A percentile compares a stretch with the other conserved stretches of the same genome.
Conservation (phyloP, 2,888 invertebrate species). For the Luffia ferchaultella region DNA sequence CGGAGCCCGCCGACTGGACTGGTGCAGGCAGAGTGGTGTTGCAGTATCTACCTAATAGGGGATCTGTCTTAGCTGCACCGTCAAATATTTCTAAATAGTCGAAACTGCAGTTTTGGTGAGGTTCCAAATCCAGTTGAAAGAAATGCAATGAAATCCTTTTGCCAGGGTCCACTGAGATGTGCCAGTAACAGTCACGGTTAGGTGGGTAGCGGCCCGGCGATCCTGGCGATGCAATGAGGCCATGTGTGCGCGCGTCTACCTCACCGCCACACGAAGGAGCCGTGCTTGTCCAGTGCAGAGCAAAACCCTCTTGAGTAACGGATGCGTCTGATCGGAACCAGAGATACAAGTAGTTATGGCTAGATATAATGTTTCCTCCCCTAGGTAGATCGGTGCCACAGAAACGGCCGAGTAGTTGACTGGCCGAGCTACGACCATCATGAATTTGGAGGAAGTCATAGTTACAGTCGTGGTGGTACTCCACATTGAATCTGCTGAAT, state of each 20-base stretch:
- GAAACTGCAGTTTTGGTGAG: conserved; percentile 74
- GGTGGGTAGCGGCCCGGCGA: conserved; percentile 88
- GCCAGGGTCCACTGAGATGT: conserved; percentile 68
- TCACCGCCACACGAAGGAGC: conserved; percentile 78
- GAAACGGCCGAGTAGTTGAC: conserved; percentile 78
- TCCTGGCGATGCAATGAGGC: conserved; percentile 85
- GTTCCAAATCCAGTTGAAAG: conserved; percentile 78
- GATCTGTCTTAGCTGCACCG: conserved; percentile 49
- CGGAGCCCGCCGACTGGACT: conserved; percentile 71
- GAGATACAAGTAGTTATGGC: conserved; percentile 79
- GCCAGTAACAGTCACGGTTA: conserved; percentile 87
- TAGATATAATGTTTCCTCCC: conserved; percentile 77
- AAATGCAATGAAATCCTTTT: conserved; percentile 86
- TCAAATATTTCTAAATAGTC: conserved; percentile 79
- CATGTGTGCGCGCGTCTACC: conserved; percentile 68
- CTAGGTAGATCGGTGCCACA: conserved; percentile 78
- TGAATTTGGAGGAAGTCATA: conserved; percentile 83
- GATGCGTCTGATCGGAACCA: conserved; percentile 82
- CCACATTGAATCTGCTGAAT: conserved; percentile 80
- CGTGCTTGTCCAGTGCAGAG: conserved; percentile 79
- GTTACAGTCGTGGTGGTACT: conserved; percentile 69
- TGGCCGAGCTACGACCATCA: conserved; percentile 80
- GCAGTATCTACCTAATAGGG: conserved; percentile 73
- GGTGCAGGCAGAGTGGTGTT: conserved; percentile 79
- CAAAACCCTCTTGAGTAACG: conserved; percentile 73